These are phyloP conservation scores for Daubentonia madagascariensis DNA, from an alignment of 2,113 vertebrate species.

Conservation along the genomic window DNA sequence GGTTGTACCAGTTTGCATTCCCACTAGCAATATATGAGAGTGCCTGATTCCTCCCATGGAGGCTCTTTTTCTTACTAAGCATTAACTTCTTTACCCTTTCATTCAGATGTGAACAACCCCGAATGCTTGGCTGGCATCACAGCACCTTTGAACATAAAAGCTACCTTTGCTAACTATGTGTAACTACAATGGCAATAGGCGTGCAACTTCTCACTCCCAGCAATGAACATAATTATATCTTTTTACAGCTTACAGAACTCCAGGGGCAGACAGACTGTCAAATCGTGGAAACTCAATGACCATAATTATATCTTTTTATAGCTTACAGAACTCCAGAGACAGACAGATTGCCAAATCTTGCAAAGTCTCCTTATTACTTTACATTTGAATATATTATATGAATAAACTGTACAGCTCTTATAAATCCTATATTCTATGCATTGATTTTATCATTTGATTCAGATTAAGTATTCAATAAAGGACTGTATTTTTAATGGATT, in stretches of 20 bases:
- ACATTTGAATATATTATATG: background rate
- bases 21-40: background rate
- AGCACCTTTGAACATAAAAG: background rate
- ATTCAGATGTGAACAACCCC: background rate
- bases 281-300: background rate
- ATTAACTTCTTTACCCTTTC: background rate
- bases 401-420: background rate
- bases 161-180: background rate
- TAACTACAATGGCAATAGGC: background rate
- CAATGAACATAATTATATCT: background rate
- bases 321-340: background rate
- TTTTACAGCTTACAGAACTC: background rate
- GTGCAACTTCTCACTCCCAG: background rate
- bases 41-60: background rate
- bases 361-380: background rate
- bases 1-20: background rate
- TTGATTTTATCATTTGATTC: background rate
- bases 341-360: background rate
- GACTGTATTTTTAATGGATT: background rate
- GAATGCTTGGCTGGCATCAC: background rate
- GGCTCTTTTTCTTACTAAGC: background rate
- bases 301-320: background rate
- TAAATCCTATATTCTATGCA: background rate
- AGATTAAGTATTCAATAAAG: background rate
- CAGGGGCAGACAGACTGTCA: background rate